phyloP scores from a whole-genome alignment of 2,113 vertebrate species.

The Nansenia antarctica region DNA sequence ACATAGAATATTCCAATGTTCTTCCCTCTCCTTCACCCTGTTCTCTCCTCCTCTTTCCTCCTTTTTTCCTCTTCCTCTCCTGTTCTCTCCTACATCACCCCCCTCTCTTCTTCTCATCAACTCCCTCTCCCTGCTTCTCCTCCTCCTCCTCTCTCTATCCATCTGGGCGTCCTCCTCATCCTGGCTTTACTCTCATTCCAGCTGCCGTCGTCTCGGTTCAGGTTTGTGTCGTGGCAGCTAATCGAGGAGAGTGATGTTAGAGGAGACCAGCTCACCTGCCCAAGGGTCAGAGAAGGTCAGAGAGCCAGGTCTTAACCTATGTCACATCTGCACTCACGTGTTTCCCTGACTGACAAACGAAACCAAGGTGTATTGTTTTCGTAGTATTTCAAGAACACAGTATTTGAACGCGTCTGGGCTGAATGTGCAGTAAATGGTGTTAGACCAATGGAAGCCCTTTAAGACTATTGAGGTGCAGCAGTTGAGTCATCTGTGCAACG shows the following conservation, averaged over 20 bases:
- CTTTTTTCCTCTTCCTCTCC: neutral
- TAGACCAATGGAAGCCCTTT: no score
- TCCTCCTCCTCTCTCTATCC: neutral
- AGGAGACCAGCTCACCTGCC: conserved; percentile 88
- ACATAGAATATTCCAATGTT: neutral
- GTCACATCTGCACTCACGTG: no score
- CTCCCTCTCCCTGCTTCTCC: no score
- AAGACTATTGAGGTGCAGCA: no score
- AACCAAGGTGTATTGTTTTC: no score
- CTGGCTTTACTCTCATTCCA: conserved; percentile 51
- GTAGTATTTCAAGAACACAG: no score
- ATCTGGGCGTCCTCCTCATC: neutral
- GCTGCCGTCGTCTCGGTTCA: conserved; percentile 88
- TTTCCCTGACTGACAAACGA: no score
- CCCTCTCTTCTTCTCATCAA: neutral
- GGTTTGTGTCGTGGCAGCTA: conserved; percentile 82
- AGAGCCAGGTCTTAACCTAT: neutral
- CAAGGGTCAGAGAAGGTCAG: conserved; percentile 91
- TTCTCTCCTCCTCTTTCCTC: neutral
- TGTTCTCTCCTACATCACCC: neutral
- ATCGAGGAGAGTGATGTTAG: conserved; percentile 82
- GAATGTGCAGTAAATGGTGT: no score
- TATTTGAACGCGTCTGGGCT: no score
- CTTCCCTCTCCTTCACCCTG: neutral
- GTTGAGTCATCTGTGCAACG: no score